Base-by-base conservation (phyloP, 2,797 vertebrate genomes). In the Artibeus jamaicensis region DNA sequence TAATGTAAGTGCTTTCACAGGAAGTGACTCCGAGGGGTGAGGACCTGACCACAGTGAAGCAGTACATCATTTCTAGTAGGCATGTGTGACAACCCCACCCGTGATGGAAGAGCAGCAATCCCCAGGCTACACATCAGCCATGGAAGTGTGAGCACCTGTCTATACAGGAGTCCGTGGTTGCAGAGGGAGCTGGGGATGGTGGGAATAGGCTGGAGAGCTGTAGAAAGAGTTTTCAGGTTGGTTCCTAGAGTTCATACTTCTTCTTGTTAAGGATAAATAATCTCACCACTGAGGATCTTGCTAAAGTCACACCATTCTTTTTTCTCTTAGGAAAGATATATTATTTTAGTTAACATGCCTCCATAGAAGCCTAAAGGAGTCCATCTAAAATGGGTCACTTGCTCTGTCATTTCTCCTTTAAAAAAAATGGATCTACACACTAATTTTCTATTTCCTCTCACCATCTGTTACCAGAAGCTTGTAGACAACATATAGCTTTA, bases 381-480 rank as follows among this genome's bases (percentile, higher is more conserved):
- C 53, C 32, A 71, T 90, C 77, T 94, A 87, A 71, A 95, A 83
- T 14, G 50, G 62, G 86, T 90, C 46, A 48, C 62, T 96, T 29
- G 93, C 86, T 84, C 90, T 91, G 65, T 57, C 37, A 94, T 82
- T 73, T 86, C 26, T 85, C 53, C 86, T 96, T 97, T 62, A 50
- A 90, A 96, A 96, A 95, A 89, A 91, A 74, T 26, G 67, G 95
- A 88, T 79, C 65, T 67, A 18, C 34, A 86, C 84, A 21, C 50
- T 71, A 21, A 94, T 95, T 96, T 96, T 93, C 62, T 92, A 55
- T 90, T 96, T 88, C 92, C 82, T 92, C 70, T 94, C 92, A 90
- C 87, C 92, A 95, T 94, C 89, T 97, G 88, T 96, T 95, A 90
- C 76, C 86, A 95, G 82, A 48, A 46, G 44, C n/a, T 59, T 55